Evolutionary conservation across 1,140 invertebrate species (phyloP).

Genomic region (Scylla paramamosain): DNA sequence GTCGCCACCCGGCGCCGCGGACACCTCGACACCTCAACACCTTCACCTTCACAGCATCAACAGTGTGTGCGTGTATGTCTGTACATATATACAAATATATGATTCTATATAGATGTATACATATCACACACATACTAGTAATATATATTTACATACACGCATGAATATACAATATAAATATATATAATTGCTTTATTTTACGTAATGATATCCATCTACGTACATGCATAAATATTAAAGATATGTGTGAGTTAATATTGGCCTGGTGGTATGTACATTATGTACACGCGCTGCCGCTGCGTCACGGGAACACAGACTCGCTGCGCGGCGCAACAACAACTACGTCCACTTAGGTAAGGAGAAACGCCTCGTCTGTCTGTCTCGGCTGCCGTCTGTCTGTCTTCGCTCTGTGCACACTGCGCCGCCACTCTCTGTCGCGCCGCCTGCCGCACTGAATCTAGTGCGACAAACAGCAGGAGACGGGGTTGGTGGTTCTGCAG

Average conservation of each 20-base stretch:
- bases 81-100: constrained; percentile 30
- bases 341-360: not conserved
- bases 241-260: constrained; percentile 49
- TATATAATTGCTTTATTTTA: constrained; percentile 28
- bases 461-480: not conserved
- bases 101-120: constrained; percentile 27
- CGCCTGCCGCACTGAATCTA: not conserved
- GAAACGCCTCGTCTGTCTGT: not conserved
- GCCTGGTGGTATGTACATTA: not conserved
- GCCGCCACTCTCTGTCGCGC: not conserved
- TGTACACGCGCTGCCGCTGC: not conserved
- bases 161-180: constrained; percentile 55
- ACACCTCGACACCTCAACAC: not conserved
- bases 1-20: not conserved
- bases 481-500: not conserved
- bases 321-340: not conserved
- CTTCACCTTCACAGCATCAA: constrained; percentile 7
- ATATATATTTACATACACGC: constrained; percentile 54
- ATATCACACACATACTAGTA: constrained; percentile 25
- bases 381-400: not conserved
- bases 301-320: not conserved
- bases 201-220: constrained; percentile 39
- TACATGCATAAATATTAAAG: constrained; percentile 40
- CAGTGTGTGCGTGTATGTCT: not conserved
- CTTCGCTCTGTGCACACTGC: not conserved